Evolutionary conservation across 2,113 vertebrate genomes (phyloP).

Genomic region (Malurus elegans): DNA sequence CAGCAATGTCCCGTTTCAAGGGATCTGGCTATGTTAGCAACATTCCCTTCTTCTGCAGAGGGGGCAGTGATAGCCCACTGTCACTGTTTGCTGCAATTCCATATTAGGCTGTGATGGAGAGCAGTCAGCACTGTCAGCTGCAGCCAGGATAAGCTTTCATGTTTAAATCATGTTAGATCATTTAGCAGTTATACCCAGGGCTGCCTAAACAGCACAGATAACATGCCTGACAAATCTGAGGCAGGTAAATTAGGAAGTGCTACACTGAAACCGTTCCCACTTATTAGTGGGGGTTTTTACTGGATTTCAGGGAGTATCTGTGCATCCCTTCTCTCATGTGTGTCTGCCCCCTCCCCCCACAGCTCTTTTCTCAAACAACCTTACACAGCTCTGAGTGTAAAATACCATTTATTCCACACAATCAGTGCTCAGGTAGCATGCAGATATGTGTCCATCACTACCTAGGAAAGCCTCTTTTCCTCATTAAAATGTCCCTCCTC

Average conservation of each 20-base stretch:
- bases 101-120: background rate
- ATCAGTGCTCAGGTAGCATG: background rate
- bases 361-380: background rate
- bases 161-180: background rate
- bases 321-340: background rate
- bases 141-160: background rate
- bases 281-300: background rate
- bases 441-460: background rate
- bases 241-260: background rate
- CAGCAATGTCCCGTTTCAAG: background rate
- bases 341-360: fast-evolving
- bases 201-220: background rate
- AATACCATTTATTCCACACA: background rate
- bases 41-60: background rate
- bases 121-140: background rate
- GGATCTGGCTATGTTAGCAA: background rate
- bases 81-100: background rate
- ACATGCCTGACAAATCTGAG: background rate
- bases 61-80: background rate
- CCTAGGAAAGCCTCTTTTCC: background rate
- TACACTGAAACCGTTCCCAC: background rate
- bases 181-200: background rate
- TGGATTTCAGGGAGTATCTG: background rate
- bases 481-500: background rate
- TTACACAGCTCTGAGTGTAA: background rate